phyloP scores from a whole-genome alignment of 2,113 vertebrate species.

The Corythornis cristatus region DNA sequence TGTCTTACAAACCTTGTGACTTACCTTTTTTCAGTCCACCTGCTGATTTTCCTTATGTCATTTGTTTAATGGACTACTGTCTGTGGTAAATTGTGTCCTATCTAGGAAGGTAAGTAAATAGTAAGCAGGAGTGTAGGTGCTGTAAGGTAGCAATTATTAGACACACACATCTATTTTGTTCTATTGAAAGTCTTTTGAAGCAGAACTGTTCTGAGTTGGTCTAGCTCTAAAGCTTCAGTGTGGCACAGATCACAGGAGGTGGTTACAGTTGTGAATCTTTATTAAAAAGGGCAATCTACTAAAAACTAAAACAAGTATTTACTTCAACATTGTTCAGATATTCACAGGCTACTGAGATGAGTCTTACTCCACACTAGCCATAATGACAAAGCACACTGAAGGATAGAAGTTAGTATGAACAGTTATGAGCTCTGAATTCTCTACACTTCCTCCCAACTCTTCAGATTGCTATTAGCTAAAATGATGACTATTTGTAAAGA shows the following conservation, averaged over 20 bases:
- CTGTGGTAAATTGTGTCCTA: not conserved
- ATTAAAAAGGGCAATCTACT: not conserved
- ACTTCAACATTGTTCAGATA: not conserved
- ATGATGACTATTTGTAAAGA: not conserved
- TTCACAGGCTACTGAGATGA: not conserved
- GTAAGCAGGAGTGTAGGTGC: not conserved
- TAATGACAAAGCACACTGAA: not conserved
- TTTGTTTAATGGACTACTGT: not conserved
- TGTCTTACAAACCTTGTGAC: not conserved
- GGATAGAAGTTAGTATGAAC: not conserved
- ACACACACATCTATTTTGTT: not conserved
- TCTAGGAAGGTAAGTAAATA: not conserved
- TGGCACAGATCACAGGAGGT: not conserved
- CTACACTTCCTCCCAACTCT: not conserved
- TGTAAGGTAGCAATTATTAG: not conserved
- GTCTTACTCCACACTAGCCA: not conserved
- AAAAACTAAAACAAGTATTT: not conserved
- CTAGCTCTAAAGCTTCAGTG: not conserved
- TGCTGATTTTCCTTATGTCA: not conserved
- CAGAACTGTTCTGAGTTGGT: not conserved
- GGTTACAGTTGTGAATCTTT: slow-evolving; percentile 4
- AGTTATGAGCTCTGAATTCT: not conserved
- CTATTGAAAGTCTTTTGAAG: not conserved
- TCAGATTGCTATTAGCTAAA: not conserved
- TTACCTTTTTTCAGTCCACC: not conserved